phyloP scores from a whole-genome alignment of 2,888 invertebrate species.

The Pterostichus madidus region DNA sequence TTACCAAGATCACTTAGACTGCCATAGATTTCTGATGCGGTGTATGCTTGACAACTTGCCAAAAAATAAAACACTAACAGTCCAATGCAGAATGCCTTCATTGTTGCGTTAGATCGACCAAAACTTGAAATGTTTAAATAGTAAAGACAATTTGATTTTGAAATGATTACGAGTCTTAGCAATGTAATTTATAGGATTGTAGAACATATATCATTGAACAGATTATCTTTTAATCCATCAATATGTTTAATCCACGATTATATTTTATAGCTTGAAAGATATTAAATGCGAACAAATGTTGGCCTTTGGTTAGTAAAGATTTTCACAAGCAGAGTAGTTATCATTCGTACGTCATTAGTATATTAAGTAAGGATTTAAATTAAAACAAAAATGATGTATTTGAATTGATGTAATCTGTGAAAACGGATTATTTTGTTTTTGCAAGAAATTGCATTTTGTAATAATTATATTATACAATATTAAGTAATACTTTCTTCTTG shows the following conservation, averaged over 20 bases:
- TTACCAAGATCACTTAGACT: conserved; percentile 28
- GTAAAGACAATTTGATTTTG: background rate
- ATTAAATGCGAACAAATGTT: conserved; percentile 12
- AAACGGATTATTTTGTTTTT: no score
- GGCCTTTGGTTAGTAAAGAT: conserved; percentile 5
- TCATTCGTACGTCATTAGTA: no score
- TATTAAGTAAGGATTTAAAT: background rate
- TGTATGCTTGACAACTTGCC: conserved; percentile 22
- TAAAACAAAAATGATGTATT: background rate
- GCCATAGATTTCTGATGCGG: conserved; percentile 16
- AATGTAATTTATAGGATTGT: background rate
- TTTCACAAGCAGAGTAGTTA: background rate
- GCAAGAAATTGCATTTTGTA: no score
- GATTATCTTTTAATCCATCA: conserved; percentile 37
- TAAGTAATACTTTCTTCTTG: no score
- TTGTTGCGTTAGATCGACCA: background rate
- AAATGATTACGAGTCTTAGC: no score
- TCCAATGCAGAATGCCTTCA: background rate
- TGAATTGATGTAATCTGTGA: no score
- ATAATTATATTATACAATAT: no score
- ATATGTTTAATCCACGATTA: conserved; percentile 7
- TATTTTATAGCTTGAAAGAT: conserved; percentile 1
- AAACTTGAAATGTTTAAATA: background rate
- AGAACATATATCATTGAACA: background rate
- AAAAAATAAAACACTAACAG: conserved; percentile 11